phyloP scores from a whole-genome alignment of 1,140 invertebrate genomes.

The Trialeurodes vaporariorum region DNA sequence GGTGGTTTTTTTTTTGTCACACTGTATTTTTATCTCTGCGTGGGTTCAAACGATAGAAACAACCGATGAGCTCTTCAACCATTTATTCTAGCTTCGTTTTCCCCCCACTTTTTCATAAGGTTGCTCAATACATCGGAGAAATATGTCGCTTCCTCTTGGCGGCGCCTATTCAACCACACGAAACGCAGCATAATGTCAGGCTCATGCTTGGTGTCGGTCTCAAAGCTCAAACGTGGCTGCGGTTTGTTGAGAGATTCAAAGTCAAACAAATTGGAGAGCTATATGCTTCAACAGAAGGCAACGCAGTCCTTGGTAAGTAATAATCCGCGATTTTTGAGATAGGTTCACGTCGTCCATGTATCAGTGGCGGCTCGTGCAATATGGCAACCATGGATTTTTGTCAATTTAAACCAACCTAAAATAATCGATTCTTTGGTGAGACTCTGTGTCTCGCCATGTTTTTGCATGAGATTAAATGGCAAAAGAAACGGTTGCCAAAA shows the following conservation, averaged over 20 bases:
- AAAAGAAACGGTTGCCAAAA: no score
- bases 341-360: no score
- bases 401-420: no score
- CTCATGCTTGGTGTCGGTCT: constrained; percentile 91
- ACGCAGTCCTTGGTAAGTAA: constrained; percentile 73
- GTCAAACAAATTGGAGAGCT: constrained; percentile 75
- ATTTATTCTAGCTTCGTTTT: no score
- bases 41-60: no score
- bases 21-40: no score
- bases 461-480: not conserved
- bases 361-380: no score
- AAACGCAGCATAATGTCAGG: constrained; percentile 62
- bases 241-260: constrained; percentile 73
- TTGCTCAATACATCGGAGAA: constrained; percentile 93
- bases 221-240: constrained; percentile 80
- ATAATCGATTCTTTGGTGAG: not conserved
- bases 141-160: constrained; percentile 87
- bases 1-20: no score
- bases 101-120: no score
- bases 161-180: constrained; percentile 51
- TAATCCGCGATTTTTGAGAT: not conserved
- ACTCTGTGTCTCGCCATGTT: not conserved
- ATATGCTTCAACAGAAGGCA: constrained; percentile 94
- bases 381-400: no score
- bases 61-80: no score